Conservation (phyloP, 2,113 vertebrate genomes). For the Oryzias celebensis region DNA sequence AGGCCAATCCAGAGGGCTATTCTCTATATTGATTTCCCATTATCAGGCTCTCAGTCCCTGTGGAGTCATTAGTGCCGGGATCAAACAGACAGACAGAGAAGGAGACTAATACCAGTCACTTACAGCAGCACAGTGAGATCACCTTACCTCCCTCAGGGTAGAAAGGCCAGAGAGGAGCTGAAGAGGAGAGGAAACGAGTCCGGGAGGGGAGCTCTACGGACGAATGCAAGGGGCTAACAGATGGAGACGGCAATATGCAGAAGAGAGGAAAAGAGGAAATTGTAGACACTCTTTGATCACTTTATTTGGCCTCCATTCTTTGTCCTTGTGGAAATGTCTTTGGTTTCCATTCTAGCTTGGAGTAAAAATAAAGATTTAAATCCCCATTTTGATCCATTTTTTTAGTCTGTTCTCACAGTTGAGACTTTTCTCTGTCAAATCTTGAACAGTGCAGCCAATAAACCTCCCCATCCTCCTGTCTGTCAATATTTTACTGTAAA, state of each 20-base stretch:
- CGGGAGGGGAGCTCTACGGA: constrained; percentile 44
- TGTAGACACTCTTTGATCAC: constrained; percentile 62
- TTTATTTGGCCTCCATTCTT: constrained; percentile 53
- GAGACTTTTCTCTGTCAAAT: constrained; percentile 53
- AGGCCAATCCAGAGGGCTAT: constrained; percentile 72
- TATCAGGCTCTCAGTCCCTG: constrained; percentile 73
- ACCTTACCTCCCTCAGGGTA: constrained; percentile 72
- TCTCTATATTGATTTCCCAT: constrained; percentile 80
- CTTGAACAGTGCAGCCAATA: constrained; percentile 49
- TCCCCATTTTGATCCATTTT: constrained; percentile 9
- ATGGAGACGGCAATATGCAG: constrained; percentile 64
- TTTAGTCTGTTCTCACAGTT: constrained; percentile 27
- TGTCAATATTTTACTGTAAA: constrained; percentile 71
- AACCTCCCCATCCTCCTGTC: constrained; percentile 41
- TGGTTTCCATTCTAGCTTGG: neutral
- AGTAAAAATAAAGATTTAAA: neutral
- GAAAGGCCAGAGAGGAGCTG: constrained; percentile 67
- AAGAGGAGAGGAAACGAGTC: constrained; percentile 58
- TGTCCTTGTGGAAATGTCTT: constrained; percentile 20
- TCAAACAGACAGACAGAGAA: constrained; percentile 74
- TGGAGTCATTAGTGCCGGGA: constrained; percentile 76
- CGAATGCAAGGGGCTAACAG: constrained; percentile 63
- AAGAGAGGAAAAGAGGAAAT: constrained; percentile 51
- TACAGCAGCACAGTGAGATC: constrained; percentile 72
- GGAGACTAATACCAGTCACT: constrained; percentile 78